Percentiles rank a stretch among this genome's conserved stretches.
Conservation (phyloP, 2,797 vertebrate genomes). For the Galagoides demidoff region DNA sequence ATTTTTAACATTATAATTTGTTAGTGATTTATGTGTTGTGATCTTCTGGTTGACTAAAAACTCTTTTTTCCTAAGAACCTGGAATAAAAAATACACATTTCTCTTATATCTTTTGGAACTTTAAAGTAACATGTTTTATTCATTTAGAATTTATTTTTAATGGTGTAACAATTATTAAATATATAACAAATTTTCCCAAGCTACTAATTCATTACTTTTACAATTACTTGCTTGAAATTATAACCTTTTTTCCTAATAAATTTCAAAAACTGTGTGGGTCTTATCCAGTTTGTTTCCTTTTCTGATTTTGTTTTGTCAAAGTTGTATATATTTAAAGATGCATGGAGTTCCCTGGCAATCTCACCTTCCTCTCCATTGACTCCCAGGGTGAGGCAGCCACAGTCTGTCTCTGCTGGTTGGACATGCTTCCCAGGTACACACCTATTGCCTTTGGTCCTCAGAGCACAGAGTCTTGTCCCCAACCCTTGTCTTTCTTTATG, state of each 20-base stretch:
- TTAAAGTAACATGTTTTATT: neutral
- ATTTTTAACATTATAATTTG: neutral
- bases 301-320: neutral
- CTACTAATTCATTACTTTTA: neutral
- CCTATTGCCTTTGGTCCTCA: neutral
- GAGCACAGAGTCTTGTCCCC: neutral
- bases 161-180: neutral
- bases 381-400: accelerated
- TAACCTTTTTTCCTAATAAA: neutral
- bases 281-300: neutral
- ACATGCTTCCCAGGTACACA: too few relatives aligned
- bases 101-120: neutral
- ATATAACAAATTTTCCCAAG: too few relatives aligned
- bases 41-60: neutral
- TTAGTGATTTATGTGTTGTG: neutral
- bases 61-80: neutral
- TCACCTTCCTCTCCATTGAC: too few relatives aligned
- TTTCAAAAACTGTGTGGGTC: neutral
- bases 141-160: neutral
- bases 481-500: neutral
- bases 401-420: neutral
- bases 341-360: neutral
- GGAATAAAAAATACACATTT: neutral
- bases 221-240: neutral
- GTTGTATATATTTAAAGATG: neutral